A percentile compares a stretch with the other conserved stretches of the same genome.
These are phyloP conservation scores for Catharus ustulatus DNA, from an alignment of 2,797 vertebrate species.

Conservation along the genomic window DNA sequence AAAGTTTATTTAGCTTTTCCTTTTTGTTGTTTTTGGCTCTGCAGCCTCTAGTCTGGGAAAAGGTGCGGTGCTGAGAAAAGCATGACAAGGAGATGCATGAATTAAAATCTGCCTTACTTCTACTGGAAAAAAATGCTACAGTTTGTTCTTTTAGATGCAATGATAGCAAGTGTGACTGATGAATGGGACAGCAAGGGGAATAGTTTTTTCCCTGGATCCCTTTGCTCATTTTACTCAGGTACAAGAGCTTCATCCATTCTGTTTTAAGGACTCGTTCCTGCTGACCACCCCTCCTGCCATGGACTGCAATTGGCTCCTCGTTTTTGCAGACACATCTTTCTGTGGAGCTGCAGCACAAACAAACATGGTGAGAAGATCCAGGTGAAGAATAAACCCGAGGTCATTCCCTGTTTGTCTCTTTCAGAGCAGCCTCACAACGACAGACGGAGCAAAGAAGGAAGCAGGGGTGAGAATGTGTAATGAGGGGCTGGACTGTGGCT, in stretches of 20 bases:
- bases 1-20: not conserved
- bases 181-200: not conserved
- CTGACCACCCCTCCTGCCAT: accelerated
- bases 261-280: accelerated
- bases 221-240: accelerated
- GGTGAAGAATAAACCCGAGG: not conserved
- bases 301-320: accelerated
- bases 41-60: not conserved
- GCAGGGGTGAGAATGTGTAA: not conserved
- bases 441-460: not conserved
- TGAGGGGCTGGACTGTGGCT: not conserved
- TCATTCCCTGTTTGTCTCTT: not conserved
- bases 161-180: not conserved
- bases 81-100: accelerated
- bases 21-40: not conserved
- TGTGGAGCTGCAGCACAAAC: not conserved
- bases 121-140: not conserved
- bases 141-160: not conserved
- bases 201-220: not conserved
- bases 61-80: not conserved
- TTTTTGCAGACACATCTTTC: not conserved
- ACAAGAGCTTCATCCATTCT: not conserved
- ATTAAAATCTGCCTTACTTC: not conserved
- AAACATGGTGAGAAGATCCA: not conserved
- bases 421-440: not conserved